Conservation (phyloP, 2,797 vertebrate genomes). For the Coracias cyanogaster region DNA sequence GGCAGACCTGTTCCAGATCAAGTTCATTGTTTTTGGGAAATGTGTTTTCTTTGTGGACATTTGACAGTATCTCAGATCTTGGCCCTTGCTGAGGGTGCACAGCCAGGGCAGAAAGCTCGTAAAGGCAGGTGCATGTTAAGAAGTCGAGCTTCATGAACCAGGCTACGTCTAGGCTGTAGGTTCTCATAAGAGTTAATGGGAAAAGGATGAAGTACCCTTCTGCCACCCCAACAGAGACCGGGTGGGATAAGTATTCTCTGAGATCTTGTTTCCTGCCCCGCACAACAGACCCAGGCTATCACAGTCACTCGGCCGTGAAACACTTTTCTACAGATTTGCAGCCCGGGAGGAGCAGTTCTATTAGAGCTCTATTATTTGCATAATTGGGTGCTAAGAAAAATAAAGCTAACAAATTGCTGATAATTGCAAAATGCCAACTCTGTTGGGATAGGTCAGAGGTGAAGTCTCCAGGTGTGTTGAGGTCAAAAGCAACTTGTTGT, state of each 20-base stretch:
- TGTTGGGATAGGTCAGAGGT: slow-evolving; percentile 75
- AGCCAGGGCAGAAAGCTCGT: background rate
- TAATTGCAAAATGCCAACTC: slow-evolving; percentile 87
- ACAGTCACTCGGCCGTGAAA: background rate
- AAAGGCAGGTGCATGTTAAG: background rate
- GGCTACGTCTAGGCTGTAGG: background rate
- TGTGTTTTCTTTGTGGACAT: background rate
- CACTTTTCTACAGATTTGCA: background rate
- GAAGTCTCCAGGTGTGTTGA: slow-evolving; percentile 86
- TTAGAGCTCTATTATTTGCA: slow-evolving; percentile 43
- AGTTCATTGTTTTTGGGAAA: background rate
- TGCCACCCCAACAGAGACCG: background rate
- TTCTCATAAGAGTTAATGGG: background rate
- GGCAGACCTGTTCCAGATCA: background rate
- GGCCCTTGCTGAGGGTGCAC: background rate
- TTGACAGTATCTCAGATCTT: background rate
- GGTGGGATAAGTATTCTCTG: background rate
- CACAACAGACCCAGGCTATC: background rate
- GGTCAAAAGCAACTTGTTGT: slow-evolving; percentile 81
- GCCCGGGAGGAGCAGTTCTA: background rate
- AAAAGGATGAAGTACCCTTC: background rate
- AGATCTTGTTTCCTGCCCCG: background rate
- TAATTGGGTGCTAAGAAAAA: slow-evolving; percentile 90
- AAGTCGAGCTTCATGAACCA: background rate
- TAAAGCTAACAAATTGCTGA: slow-evolving; percentile 88